Percentiles rank a stretch among this genome's conserved stretches.
Evolutionary conservation across 2,888 invertebrate genomes (phyloP).

Genomic region (Tachina lurida): DNA sequence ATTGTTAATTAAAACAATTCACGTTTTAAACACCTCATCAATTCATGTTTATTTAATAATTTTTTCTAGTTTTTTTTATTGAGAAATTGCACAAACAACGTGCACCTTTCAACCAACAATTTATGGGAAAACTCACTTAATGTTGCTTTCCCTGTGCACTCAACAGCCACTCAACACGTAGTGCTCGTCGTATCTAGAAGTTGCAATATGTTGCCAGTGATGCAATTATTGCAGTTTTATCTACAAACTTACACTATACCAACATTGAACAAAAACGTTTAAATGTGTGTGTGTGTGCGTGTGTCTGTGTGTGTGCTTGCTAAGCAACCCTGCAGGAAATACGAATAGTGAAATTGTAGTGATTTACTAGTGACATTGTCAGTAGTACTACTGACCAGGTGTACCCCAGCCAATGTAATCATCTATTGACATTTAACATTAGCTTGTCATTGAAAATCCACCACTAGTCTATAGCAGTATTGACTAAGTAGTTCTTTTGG

Average conservation of each 20-base stretch:
- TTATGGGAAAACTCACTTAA: neutral
- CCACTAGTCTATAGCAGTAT: too few species aligned
- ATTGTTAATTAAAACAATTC: neutral
- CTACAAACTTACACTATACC: neutral
- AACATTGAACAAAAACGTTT: neutral
- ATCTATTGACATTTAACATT: too few species aligned
- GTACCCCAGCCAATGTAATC: too few species aligned
- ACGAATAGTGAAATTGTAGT: too few species aligned
- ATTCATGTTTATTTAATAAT: neutral
- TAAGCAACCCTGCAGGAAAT: too few species aligned
- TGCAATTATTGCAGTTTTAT: slow-evolving; percentile 34
- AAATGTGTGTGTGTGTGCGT: neutral
- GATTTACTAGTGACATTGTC: too few species aligned
- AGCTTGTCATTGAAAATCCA: too few species aligned
- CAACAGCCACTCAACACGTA: slow-evolving; percentile 41
- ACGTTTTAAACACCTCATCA: neutral
- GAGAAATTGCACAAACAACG: slow-evolving; percentile 9
- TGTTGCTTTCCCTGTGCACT: neutral
- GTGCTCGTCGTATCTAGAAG: slow-evolving; percentile 2
- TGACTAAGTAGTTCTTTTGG: too few species aligned
- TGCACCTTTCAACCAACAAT: neutral
- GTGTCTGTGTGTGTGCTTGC: neutral
- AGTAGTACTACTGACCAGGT: too few species aligned
- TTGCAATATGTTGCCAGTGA: slow-evolving; percentile 47
- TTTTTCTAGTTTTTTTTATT: neutral